A percentile compares a stretch with the other conserved stretches of the same genome.
Evolutionary conservation across 2,888 invertebrate genomes (phyloP).

Genomic region (Orchesellides sinensis): DNA sequence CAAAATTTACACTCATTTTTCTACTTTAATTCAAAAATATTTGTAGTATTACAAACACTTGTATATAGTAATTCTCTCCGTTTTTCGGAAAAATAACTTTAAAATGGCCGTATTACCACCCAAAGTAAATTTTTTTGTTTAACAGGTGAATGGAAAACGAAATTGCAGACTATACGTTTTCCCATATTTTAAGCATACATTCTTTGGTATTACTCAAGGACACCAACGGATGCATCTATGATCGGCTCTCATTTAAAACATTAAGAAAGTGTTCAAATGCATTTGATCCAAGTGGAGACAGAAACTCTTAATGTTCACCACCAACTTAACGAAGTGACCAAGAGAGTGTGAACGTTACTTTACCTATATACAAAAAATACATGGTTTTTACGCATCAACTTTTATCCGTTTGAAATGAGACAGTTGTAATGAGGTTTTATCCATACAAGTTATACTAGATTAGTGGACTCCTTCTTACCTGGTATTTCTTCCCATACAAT

Average conservation of each 20-base stretch:
- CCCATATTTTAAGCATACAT: conserved; percentile 44
- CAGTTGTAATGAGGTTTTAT: too few relatives aligned
- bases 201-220: conserved; percentile 10
- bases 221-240: conserved; percentile 32
- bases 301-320: conserved; percentile 9
- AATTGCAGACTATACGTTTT: conserved; percentile 7
- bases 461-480: too few relatives aligned
- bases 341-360: too few relatives aligned
- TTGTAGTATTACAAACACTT: neutral
- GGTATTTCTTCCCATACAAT: neutral
- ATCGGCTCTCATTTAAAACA: neutral
- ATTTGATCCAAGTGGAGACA: conserved; percentile 15
- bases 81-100: neutral
- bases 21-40: neutral
- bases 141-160: conserved; percentile 27
- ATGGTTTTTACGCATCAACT: too few relatives aligned
- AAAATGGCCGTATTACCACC: too few relatives aligned
- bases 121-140: neutral
- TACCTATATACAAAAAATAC: too few relatives aligned
- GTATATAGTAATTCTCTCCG: neutral
- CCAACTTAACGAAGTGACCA: too few relatives aligned
- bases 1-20: neutral
- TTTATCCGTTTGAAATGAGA: too few relatives aligned
- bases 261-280: conserved; percentile 1
- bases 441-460: too few relatives aligned